phyloP scores from a whole-genome alignment of 64 coral and sea anemone genomes.

The Porites australiensis region DNA sequence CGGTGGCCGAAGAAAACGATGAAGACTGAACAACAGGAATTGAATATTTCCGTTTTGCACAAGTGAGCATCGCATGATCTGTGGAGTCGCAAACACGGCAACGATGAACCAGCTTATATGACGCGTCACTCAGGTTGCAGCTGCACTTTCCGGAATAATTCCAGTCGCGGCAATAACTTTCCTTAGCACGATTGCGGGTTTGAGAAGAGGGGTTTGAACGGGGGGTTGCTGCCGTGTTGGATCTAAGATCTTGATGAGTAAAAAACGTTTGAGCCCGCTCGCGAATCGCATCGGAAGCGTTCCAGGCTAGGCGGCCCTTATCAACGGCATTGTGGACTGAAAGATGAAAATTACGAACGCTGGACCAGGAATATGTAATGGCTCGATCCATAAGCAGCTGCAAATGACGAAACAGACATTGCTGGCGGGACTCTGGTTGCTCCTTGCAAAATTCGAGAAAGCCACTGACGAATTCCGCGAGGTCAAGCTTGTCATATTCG shows the following conservation, averaged over 20 bases:
- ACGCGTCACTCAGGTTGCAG: constrained; percentile 17
- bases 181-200: not conserved
- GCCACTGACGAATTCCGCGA: too few relatives aligned
- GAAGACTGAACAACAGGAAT: too few relatives aligned
- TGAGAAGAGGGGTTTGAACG: not conserved
- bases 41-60: too few relatives aligned
- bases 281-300: not conserved
- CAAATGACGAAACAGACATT: too few relatives aligned
- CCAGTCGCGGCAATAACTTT: constrained; percentile 53
- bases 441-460: too few relatives aligned
- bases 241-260: not conserved
- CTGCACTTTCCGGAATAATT: constrained; percentile 51
- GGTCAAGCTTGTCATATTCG: too few relatives aligned
- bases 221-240: not conserved
- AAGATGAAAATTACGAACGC: not conserved
- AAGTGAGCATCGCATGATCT: too few relatives aligned
- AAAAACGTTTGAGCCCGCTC: constrained; percentile 11
- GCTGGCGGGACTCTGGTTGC: too few relatives aligned
- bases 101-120: constrained; percentile 36
- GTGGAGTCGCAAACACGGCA: constrained; percentile 53
- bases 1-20: too few relatives aligned
- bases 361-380: too few relatives aligned
- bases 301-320: not conserved
- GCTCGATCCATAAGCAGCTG: too few relatives aligned
- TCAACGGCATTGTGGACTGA: not conserved